Evolutionary conservation across 1,140 invertebrate species (phyloP), one percentile per base, ranked within the genome.

Genomic region (Coptotermes formosanus): DNA sequence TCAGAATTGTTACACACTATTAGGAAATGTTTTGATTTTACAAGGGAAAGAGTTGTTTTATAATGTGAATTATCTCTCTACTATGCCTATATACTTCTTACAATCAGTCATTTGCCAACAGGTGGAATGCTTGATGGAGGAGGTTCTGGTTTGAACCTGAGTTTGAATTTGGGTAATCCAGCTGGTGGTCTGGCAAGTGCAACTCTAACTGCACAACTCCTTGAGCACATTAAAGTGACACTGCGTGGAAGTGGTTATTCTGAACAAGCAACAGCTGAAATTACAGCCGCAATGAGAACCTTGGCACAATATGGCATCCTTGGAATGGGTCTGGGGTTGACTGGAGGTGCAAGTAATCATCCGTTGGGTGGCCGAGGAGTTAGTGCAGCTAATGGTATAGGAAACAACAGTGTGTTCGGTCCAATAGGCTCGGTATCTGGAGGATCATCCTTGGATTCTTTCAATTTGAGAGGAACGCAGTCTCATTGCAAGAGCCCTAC

Each of bases 271-370:
- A 95, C 97, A 82, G 93, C 94, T 45, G 98, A 99, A 91, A 98
- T 99, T 85, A 94, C 95, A 88, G 93, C 95, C 8, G 98, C 98
- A n/a, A 94, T 99, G 89, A 94, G 95, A 84, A 97, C 98, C 44
- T 93, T 99, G 84, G 97, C 97, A 88, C 98, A 97, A 91, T 95
- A 99, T 92, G 97, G 98, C 89, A 96, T 99, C 87, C 93, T 99
- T 38, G 97, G 97, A 81, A 95, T 98, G 92, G 97, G 97, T 32
- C 93, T 98, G 85, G 96, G 97, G 8, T 91, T 97, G 14, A 55
- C 85, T 30, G 64, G 69, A n/a, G 38, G 52, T 45, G 83, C 44
- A 30, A 52, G 21, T 52, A 59, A 30, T 55, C 82, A 45, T 48
- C 44, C 83, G 12, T 45, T 48, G 45, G 45, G 43, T 25, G 21